Base-by-base conservation (phyloP, 2,888 invertebrate genomes). In the Eurytoma adleriae region DNA sequence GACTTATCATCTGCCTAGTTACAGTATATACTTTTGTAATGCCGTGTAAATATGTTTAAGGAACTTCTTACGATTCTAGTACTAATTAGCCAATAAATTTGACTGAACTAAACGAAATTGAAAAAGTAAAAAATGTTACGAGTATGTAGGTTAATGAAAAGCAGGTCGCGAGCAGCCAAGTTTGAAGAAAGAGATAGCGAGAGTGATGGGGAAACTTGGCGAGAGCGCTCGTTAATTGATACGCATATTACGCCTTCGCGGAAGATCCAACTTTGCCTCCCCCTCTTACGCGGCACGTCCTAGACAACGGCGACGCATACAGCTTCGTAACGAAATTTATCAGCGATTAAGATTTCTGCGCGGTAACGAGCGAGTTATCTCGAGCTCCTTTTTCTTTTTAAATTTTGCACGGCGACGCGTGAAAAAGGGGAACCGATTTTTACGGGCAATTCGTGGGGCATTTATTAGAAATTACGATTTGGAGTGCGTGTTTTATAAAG, bases 251-350 rank as follows among this genome's bases (percentile, higher is more conserved):
- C 61, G 61, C 50, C 66, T 71, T 70, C 62, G 64, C 52, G 40
- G 67, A 74, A 66, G 62, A 61, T 72, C 30, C 40, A 67, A 57
- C 40, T 40, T 40, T 40, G 40, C 10, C 16, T n/a, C 40, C 13
- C 7, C 56, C 54, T 57, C 24, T 30, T 1, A 40, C 73, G 52
- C 14, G 14, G 3, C 52, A 13, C 24, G 27, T 54, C 67, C 30
- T 59, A 78, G 78, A 76, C 69, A 83, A 82, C 80, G 82, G 40
- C 59, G 1, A 16, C 91, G 91, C 92, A 92, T 92, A 92, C 92
- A 92, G 92, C 92, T 92, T 86, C 40, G 10, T 87, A 92, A 92
- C 92, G 93, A 93, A 77, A 80, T 73, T 77, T 80, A 77, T 30
- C 54, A 27, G 48, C 50, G 30, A 48, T 40, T 12, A 30, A 72